Evolutionary conservation across 1,140 invertebrate genomes (phyloP).

Genomic region (Lucilia sericata): DNA sequence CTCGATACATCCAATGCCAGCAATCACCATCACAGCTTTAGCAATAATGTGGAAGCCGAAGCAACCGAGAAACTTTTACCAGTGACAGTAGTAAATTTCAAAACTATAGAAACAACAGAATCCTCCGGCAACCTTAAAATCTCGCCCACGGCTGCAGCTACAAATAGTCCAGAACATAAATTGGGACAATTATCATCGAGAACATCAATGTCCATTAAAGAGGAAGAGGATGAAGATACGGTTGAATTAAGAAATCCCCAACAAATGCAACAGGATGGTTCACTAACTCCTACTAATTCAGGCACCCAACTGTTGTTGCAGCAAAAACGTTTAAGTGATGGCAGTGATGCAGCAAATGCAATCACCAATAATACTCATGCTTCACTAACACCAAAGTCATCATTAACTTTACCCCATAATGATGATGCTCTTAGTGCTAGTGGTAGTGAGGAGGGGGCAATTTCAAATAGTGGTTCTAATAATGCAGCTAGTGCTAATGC

Average conservation of each 20-base stretch:
- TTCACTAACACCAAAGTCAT: constrained; percentile 55
- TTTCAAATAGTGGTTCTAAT: constrained; percentile 52
- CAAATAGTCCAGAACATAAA: constrained; percentile 69
- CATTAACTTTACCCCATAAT: constrained; percentile 58
- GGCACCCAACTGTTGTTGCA: constrained; percentile 37
- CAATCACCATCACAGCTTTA: background rate
- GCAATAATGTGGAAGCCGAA: background rate
- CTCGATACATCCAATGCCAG: constrained; percentile 53
- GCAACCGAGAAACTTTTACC: constrained; percentile 17
- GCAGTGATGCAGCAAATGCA: constrained; percentile 52
- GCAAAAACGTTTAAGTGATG: constrained; percentile 50
- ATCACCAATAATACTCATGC: constrained; percentile 47
- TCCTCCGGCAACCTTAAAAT: background rate
- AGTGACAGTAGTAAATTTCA: constrained; percentile 30
- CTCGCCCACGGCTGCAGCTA: constrained; percentile 13
- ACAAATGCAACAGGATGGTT: background rate
- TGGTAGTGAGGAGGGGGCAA: constrained; percentile 55
- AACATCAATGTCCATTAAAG: constrained; percentile 67
- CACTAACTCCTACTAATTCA: background rate
- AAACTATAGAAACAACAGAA: background rate
- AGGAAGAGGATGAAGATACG: constrained; percentile 58
- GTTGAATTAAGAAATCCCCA: constrained; percentile 47
- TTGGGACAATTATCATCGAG: constrained; percentile 63
- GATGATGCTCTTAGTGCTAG: constrained; percentile 61
- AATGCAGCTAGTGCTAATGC: background rate